phyloP scores from a whole-genome alignment of 2,797 vertebrate genomes.

The Leptodactylus fallax region DNA sequence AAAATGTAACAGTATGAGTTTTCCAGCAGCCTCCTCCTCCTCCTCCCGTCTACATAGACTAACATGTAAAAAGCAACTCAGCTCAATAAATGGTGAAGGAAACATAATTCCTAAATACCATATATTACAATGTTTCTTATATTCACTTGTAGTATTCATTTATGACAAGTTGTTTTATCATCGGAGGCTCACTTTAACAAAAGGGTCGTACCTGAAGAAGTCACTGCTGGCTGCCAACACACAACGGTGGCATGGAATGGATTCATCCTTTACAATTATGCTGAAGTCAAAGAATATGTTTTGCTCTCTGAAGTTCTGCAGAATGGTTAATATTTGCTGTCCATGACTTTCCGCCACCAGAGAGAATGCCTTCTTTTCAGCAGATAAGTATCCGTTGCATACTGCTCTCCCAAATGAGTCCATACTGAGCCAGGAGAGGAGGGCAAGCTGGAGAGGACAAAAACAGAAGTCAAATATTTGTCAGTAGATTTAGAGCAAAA shows the following conservation, averaged over 20 bases:
- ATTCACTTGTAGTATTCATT: too few species aligned
- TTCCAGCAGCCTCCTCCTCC: too few species aligned
- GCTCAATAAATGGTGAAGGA: too few species aligned
- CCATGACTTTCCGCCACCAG: slow-evolving; percentile 88
- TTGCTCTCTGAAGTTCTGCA: slow-evolving; percentile 89
- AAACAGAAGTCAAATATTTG: neutral
- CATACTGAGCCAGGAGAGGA: slow-evolving; percentile 67
- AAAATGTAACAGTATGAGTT: too few species aligned
- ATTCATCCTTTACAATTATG: slow-evolving; percentile 85
- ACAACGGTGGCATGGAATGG: slow-evolving; percentile 92
- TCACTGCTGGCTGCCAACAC: slow-evolving; percentile 95
- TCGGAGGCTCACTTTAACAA: neutral
- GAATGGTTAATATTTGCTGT: slow-evolving; percentile 85
- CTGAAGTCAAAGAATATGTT: slow-evolving; percentile 91
- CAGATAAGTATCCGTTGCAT: slow-evolving; percentile 78
- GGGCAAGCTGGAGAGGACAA: neutral
- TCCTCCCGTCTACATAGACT: too few species aligned
- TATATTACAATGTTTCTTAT: too few species aligned
- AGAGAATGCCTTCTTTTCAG: slow-evolving; percentile 79
- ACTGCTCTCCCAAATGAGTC: slow-evolving; percentile 73
- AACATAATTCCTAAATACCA: too few species aligned
- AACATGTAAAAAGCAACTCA: too few species aligned
- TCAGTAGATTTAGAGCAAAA: neutral
- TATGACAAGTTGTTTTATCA: too few species aligned
- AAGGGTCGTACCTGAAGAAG: slow-evolving; percentile 88